phyloP scores from a whole-genome alignment of 2,797 vertebrate species.

The Heterohyrax brucei region DNA sequence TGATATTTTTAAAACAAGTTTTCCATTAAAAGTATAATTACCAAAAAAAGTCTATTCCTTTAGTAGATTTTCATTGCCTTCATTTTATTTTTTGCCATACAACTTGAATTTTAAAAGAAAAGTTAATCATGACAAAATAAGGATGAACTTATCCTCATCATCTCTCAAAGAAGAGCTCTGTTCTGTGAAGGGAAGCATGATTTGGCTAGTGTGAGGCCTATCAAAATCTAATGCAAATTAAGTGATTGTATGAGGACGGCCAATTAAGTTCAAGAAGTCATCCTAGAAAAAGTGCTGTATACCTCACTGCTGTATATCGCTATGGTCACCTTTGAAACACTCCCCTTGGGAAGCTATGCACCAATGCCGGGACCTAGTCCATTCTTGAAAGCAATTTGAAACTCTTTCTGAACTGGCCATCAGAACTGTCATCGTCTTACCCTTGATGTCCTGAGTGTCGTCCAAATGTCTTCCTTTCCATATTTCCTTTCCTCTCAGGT shows the following conservation, averaged over 20 bases:
- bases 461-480: too few relatives aligned
- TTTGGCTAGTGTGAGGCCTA: neutral
- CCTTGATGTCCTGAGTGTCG: too few relatives aligned
- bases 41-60: neutral
- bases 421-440: too few relatives aligned
- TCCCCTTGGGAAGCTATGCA: too few relatives aligned
- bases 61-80: conserved; percentile 28
- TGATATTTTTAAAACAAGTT: conserved; percentile 47
- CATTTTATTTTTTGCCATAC: neutral
- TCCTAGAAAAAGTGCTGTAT: too few relatives aligned
- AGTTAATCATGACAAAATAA: conserved; percentile 41
- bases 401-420: too few relatives aligned
- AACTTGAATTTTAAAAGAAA: conserved; percentile 36
- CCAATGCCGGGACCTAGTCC: too few relatives aligned
- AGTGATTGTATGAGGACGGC: neutral
- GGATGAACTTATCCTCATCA: neutral
- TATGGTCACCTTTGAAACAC: too few relatives aligned
- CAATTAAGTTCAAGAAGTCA: too few relatives aligned
- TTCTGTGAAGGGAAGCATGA: neutral
- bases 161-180: conserved; percentile 1
- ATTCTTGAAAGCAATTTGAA: too few relatives aligned
- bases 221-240: neutral
- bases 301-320: too few relatives aligned
- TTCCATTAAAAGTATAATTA: conserved; percentile 24
- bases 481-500: too few relatives aligned